A percentile compares a stretch with the other conserved stretches of the same genome.
phyloP scores from a whole-genome alignment of 2,797 vertebrate genomes.

The Salarias fasciatus region DNA sequence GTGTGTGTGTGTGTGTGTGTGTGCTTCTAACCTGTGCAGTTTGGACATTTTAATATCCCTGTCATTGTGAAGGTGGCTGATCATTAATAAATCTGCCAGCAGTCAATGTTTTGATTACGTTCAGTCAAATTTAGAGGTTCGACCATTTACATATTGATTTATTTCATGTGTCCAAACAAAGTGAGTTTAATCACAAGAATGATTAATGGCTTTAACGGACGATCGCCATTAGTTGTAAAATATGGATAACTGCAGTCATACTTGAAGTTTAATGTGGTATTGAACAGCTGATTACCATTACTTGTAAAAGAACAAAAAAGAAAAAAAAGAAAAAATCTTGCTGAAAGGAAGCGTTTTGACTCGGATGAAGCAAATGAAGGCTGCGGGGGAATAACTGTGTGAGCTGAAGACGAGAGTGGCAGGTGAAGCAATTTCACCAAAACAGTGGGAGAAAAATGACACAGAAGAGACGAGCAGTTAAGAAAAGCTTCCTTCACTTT shows the following conservation, averaged over 20 bases:
- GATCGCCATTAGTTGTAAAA: background rate
- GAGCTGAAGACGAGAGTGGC: background rate
- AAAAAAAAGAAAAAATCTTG: background rate
- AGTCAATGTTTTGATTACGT: too few relatives aligned
- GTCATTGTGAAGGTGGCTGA: too few relatives aligned
- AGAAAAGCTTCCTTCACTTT: too few relatives aligned
- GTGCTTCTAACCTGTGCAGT: too few relatives aligned
- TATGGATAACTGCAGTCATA: background rate
- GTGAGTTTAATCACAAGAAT: too few relatives aligned
- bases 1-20: conserved; percentile 13
- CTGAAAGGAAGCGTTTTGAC: background rate
- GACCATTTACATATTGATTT: too few relatives aligned
- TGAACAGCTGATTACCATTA: conserved; percentile 1
- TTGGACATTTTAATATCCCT: too few relatives aligned
- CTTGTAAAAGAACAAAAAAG: too few relatives aligned
- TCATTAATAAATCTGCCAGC: too few relatives aligned
- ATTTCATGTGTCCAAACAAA: too few relatives aligned
- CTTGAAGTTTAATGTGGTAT: conserved; percentile 5
- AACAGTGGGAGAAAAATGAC: background rate
- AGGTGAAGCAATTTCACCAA: background rate
- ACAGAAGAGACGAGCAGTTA: background rate
- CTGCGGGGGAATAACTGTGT: background rate
- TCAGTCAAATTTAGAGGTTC: too few relatives aligned
- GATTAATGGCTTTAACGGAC: too few relatives aligned
- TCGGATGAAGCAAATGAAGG: background rate